A percentile compares a stretch with the other conserved stretches of the same genome.
These are phyloP conservation scores for Nasonovia ribisnigri DNA, from an alignment of 2,888 invertebrate genomes.

Conservation along the genomic window DNA sequence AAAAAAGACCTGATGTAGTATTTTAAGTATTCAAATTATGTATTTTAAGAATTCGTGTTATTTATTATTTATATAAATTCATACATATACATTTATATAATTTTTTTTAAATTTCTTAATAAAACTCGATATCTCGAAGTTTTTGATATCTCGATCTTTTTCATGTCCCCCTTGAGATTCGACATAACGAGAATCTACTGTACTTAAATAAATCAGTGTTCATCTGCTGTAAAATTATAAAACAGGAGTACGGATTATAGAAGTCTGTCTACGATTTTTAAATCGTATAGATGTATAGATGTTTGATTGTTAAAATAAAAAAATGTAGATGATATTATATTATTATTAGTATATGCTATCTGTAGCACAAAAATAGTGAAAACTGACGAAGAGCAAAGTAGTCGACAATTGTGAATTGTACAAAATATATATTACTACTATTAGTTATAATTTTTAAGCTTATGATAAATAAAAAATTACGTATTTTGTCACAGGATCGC, in stretches of 20 bases:
- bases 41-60: too few species aligned
- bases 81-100: too few species aligned
- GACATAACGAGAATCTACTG: background rate
- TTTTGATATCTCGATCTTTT: too few species aligned
- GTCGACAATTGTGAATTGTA: background rate
- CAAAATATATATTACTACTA: background rate
- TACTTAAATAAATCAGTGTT: background rate
- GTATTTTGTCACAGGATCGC: background rate
- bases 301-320: background rate
- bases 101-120: too few species aligned
- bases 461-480: background rate
- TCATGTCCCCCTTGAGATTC: too few species aligned
- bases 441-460: background rate
- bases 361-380: background rate
- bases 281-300: background rate
- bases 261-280: background rate
- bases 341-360: background rate
- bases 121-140: too few species aligned
- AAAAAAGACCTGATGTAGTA: too few species aligned
- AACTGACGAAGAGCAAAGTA: background rate
- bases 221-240: background rate
- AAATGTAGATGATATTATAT: background rate
- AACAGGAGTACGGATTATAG: background rate
- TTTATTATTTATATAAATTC: too few species aligned
- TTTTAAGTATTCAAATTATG: too few species aligned